Evolutionary conservation across 2,888 invertebrate genomes (phyloP).

Genomic region (Drosophila sordidapex): DNA sequence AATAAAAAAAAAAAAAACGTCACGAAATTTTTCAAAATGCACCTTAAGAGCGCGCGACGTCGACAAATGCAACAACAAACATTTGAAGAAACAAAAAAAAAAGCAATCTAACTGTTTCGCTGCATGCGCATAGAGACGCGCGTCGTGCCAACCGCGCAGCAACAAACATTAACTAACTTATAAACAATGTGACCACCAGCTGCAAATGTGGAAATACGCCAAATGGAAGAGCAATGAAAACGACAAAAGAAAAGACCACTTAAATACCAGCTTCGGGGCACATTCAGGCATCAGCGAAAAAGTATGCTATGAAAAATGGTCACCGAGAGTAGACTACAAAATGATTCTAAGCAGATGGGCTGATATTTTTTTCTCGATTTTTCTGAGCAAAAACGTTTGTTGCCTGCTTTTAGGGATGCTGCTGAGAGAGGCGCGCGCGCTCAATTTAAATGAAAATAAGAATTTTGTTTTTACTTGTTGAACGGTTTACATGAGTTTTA

Average conservation of each 20-base stretch:
- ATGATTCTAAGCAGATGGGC: not conserved
- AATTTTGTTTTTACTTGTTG: constrained; percentile 21
- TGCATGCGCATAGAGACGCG: constrained; percentile 43
- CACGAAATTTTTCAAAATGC: constrained; percentile 42
- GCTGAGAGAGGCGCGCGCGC: not conserved
- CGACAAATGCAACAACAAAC: constrained; percentile 44
- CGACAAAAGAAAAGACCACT: not conserved
- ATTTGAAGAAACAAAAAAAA: constrained; percentile 28
- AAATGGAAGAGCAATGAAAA: not conserved
- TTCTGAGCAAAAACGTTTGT: not conserved
- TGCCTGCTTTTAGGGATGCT: constrained; percentile 12
- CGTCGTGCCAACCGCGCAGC: constrained; percentile 57
- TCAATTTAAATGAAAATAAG: constrained; percentile 1
- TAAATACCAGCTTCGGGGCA: constrained; percentile 21
- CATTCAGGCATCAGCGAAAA: not conserved
- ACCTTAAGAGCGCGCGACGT: constrained; percentile 41
- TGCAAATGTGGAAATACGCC: constrained; percentile 1
- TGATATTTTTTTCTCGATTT: not conserved
- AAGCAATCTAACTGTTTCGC: constrained; percentile 25
- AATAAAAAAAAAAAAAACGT: constrained; percentile 13
- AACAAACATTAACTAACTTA: constrained; percentile 49
- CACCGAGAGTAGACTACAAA: not conserved
- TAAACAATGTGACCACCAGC: constrained; percentile 37
- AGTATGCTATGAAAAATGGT: constrained; percentile 19
- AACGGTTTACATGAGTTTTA: constrained; percentile 60